phyloP scores from a whole-genome alignment of 2,113 vertebrate genomes.

The Xerus inauris region DNA sequence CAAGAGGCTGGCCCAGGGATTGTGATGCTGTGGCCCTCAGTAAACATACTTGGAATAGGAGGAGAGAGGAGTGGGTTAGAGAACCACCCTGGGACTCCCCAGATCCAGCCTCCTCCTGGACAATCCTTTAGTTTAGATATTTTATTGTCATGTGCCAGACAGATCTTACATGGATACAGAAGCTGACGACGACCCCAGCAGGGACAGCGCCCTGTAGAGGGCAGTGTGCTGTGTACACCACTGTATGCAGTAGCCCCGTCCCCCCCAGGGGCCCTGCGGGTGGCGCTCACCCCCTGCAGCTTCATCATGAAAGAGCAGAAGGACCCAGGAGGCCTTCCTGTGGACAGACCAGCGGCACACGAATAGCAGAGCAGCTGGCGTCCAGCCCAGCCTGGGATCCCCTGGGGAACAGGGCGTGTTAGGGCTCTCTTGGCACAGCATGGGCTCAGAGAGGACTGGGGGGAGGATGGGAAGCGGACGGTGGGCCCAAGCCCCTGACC shows the following conservation, averaged over 20 bases:
- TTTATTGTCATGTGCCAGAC: neutral
- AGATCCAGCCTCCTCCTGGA: neutral
- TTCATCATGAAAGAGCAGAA: neutral
- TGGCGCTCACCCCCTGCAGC: accelerated
- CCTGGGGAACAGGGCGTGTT: neutral
- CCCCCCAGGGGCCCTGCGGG: neutral
- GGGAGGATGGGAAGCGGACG: accelerated
- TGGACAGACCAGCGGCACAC: neutral
- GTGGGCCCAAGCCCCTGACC: neutral
- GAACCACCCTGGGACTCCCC: neutral
- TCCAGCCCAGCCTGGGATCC: neutral
- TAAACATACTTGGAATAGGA: no score
- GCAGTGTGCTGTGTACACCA: neutral
- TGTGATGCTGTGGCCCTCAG: neutral
- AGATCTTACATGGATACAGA: neutral
- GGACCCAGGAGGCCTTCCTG: neutral
- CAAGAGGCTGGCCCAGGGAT: neutral
- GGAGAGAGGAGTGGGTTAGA: neutral
- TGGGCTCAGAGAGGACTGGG: neutral
- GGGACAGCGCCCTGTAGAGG: neutral
- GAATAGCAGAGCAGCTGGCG: no score
- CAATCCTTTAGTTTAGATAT: neutral
- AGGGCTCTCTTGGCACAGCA: accelerated
- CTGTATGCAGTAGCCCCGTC: accelerated
- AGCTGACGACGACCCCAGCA: accelerated